A percentile compares a stretch with the other conserved stretches of the same genome.
Evolutionary conservation across 2,888 invertebrate genomes (phyloP).

Genomic region (Cybosia mesomella): DNA sequence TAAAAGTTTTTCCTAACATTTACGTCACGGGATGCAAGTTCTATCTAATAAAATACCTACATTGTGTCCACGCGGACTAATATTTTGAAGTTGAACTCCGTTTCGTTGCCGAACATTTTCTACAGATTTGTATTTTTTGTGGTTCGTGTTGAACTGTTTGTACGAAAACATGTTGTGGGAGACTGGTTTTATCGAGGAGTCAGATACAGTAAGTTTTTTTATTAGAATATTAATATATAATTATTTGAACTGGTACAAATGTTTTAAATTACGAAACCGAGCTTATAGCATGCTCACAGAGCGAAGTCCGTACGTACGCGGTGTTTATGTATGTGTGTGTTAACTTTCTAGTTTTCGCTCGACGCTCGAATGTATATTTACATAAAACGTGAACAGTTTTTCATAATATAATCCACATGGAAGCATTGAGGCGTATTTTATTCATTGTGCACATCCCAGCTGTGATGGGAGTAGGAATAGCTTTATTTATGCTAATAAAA

Average conservation of each 20-base stretch:
- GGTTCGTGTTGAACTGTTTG: conserved; percentile 74
- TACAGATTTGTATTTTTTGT: conserved; percentile 52
- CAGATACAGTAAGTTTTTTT: conserved; percentile 78
- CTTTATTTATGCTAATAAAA: conserved; percentile 75
- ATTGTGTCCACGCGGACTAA: conserved; percentile 67
- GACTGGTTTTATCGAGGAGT: conserved; percentile 78
- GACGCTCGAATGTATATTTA: conserved; percentile 77
- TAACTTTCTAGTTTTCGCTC: conserved; percentile 87
- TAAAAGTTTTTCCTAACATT: conserved; percentile 61
- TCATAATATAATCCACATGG: conserved; percentile 84
- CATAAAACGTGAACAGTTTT: conserved; percentile 86
- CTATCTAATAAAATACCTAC: conserved; percentile 58
- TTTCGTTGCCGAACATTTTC: conserved; percentile 33
- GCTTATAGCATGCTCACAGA: conserved; percentile 62
- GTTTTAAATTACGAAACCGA: conserved; percentile 75
- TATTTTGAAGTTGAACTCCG: conserved; percentile 50
- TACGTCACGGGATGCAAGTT: conserved; percentile 77
- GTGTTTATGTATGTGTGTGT: conserved; percentile 69
- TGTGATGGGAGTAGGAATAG: conserved; percentile 75
- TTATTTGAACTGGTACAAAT: conserved; percentile 54
- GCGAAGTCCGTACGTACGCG: conserved; percentile 40
- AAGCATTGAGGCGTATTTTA: conserved; percentile 75
- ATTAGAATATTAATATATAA: conserved; percentile 30
- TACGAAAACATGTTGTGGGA: conserved; percentile 81
- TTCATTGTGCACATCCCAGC: conserved; percentile 70